A percentile compares a stretch with the other conserved stretches of the same genome.
Evolutionary conservation across 2,888 invertebrate species (phyloP).

Genomic region (Stictocephala bisonia): DNA sequence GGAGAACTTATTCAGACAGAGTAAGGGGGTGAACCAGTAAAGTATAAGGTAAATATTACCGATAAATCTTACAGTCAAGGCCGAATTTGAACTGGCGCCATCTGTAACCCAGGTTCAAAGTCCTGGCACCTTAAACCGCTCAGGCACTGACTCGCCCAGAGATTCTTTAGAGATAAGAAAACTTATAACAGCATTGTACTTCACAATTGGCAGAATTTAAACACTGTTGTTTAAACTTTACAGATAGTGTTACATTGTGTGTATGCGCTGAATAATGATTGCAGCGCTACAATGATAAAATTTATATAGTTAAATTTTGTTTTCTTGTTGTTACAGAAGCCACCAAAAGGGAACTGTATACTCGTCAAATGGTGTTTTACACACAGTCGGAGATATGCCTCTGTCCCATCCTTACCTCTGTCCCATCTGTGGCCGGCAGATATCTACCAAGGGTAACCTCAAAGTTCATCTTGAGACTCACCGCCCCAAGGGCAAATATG

Average conservation of each 20-base stretch:
- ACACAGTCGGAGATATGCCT: constrained; percentile 50
- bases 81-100: no score
- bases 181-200: no score
- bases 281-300: background rate
- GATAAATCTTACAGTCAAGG: no score
- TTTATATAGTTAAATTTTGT: background rate
- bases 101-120: no score
- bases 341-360: constrained; percentile 58
- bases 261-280: background rate
- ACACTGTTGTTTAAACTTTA: background rate
- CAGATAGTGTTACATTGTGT: background rate
- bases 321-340: constrained; percentile 15
- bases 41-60: no score
- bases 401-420: constrained; percentile 63
- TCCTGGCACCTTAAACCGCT: no score
- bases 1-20: no score
- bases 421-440: constrained; percentile 71
- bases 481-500: constrained; percentile 72
- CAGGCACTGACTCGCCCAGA: no score
- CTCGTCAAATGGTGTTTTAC: constrained; percentile 62
- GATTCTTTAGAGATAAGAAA: no score
- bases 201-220: no score
- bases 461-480: constrained; percentile 75
- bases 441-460: constrained; percentile 73
- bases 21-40: no score